phyloP scores from a whole-genome alignment of 2,888 invertebrate genomes.

The Cephalotes varians region DNA sequence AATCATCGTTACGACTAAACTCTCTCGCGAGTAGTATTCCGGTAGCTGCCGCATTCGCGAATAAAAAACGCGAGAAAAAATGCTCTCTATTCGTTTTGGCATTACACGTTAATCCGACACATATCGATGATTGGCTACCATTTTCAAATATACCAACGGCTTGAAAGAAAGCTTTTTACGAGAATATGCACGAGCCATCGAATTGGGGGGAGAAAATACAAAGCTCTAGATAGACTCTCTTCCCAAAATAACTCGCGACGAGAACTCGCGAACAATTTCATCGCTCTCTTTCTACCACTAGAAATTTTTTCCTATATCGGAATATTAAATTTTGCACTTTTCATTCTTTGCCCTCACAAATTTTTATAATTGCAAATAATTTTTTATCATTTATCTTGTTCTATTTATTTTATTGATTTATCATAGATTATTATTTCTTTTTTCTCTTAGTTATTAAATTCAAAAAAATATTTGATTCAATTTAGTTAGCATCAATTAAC shows the following conservation, averaged over 20 bases:
- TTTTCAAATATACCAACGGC: slow-evolving; percentile 33
- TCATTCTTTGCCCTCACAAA: background rate
- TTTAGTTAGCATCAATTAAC: background rate
- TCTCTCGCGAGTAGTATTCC: slow-evolving; percentile 39
- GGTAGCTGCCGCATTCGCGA: slow-evolving; percentile 23
- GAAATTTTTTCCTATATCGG: background rate
- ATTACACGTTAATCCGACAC: slow-evolving; percentile 48
- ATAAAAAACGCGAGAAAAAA: slow-evolving; percentile 34
- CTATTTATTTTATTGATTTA: background rate
- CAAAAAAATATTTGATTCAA: background rate
- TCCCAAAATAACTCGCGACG: slow-evolving; percentile 63
- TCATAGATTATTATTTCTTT: background rate
- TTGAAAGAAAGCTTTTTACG: slow-evolving; percentile 44
- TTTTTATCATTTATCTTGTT: background rate
- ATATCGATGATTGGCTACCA: slow-evolving; percentile 42
- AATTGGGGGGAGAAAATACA: slow-evolving; percentile 53
- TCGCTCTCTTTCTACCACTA: background rate
- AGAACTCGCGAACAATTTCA: background rate
- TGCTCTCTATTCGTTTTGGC: slow-evolving; percentile 42
- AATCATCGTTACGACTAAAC: slow-evolving; percentile 70
- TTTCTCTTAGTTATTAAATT: background rate
- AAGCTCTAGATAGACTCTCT: slow-evolving; percentile 53
- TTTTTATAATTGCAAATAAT: background rate
- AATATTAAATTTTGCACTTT: background rate
- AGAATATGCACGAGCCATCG: slow-evolving; percentile 9